Evolutionary conservation across 23 tunicate genomes (phyloP).

Genomic region (Ascidia mentula): DNA sequence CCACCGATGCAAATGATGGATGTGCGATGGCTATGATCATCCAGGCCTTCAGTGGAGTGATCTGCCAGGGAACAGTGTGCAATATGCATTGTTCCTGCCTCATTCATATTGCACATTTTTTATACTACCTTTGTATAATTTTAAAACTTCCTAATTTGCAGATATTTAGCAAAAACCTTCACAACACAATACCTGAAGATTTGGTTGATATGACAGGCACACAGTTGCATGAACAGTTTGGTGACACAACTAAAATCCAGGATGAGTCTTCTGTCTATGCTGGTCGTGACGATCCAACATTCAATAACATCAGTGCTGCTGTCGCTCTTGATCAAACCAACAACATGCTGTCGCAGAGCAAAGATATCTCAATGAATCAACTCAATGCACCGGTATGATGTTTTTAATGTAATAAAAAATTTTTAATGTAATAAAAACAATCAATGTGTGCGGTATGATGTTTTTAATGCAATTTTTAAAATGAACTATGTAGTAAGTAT

Average conservation of each 20-base stretch:
- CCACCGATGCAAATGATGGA: too few relatives aligned
- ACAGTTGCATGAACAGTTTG: constrained; percentile 72
- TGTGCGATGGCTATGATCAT: too few relatives aligned
- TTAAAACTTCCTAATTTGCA: background rate
- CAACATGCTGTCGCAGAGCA: constrained; percentile 42
- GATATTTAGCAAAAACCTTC: constrained; percentile 70
- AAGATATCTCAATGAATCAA: constrained; percentile 62
- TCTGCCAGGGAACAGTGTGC: too few relatives aligned
- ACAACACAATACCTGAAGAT: constrained; percentile 50
- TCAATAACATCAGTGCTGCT: constrained; percentile 5
- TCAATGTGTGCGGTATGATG: too few relatives aligned
- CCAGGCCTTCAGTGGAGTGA: too few relatives aligned
- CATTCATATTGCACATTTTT: background rate
- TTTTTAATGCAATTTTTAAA: too few relatives aligned
- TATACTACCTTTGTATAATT: background rate
- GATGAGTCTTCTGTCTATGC: constrained; percentile 40
- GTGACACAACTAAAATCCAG: constrained; percentile 16
- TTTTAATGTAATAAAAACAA: too few relatives aligned
- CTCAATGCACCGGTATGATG: constrained; percentile 25
- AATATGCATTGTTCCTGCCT: too few relatives aligned
- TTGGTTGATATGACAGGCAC: constrained; percentile 58
- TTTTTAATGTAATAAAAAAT: too few relatives aligned
- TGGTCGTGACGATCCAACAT: constrained; percentile 29
- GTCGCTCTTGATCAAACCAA: constrained; percentile 18
- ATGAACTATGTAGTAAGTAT: too few relatives aligned